Evolutionary conservation across 2,797 vertebrate species (phyloP), one percentile per base, ranked within the genome.

Genomic region (Danio aesculapii): DNA sequence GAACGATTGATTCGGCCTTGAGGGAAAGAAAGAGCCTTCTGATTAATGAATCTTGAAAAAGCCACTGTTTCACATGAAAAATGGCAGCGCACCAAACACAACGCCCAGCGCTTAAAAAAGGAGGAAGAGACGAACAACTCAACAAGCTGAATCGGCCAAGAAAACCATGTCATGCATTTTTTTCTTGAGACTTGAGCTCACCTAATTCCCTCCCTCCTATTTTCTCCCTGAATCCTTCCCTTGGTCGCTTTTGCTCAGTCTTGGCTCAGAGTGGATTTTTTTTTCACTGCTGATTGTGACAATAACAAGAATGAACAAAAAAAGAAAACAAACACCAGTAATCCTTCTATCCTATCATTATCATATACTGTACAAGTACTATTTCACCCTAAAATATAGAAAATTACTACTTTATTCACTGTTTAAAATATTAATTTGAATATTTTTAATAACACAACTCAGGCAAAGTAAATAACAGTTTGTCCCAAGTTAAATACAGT

Each of bases 41-140:
- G 89, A 92, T 89, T 87, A 90, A 91, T 87, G 89, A 89, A 88
- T 89, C 84, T 81, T 82, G 72, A 83, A 81, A 68, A 83, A 72
- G 52, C 77, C 39, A 79, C 83, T 85, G 85, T 91, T 91, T 87
- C 77, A 76, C 43, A 19, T 86, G 58, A 70, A 81, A 61, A 73
- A 79, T 75, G 76, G 75, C 69, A 74, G 61, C 10, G 67, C 16
- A 73, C 81, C 75, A 74, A 85, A 81, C 66, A 41, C 69, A 67
- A 75, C 6, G 41, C 58, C 68, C 57, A 53, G 58, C n/a, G 67
- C 50, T 66, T 52, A 69, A 76, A 77, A 55, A 57, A 79, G 59
- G 30, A 77, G 52, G 47, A 52, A 62, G 46, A 62, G 39, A 71
- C 5, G 16, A 68, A 67, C 57, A 71, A 46, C n/a, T 67, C 73